Percentiles rank a stretch among this genome's conserved stretches.
phyloP scores from a whole-genome alignment of 1,140 invertebrate genomes.

The Achroia grisella region DNA sequence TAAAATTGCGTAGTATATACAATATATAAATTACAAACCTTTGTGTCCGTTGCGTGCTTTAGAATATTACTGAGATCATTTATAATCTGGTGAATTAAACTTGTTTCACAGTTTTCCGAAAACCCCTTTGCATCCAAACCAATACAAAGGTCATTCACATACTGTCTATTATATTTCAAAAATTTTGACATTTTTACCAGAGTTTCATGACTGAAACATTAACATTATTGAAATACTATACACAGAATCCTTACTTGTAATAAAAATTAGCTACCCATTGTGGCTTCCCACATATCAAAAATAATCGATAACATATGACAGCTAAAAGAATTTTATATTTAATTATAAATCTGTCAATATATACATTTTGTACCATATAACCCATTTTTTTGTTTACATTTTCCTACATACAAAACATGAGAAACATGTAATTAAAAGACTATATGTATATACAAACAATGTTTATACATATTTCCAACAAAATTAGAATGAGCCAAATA shows the following conservation, averaged over 20 bases:
- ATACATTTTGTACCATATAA: too few relatives aligned
- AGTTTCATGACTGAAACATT: conserved; percentile 40
- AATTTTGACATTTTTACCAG: conserved; percentile 34
- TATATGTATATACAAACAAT: not conserved
- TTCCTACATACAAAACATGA: too few relatives aligned
- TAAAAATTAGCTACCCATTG: too few relatives aligned
- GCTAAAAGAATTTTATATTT: too few relatives aligned
- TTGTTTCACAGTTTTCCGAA: conserved; percentile 54
- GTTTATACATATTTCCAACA: not conserved
- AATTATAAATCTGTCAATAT: too few relatives aligned
- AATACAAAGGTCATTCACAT: conserved; percentile 24
- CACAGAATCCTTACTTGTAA: conserved; percentile 1
- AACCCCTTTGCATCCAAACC: conserved; percentile 40
- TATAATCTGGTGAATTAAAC: conserved; percentile 45
- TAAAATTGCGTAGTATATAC: too few relatives aligned
- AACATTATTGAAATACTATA: conserved; percentile 9
- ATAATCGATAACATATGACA: too few relatives aligned
- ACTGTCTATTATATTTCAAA: conserved; percentile 33
- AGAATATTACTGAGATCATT: conserved; percentile 34
- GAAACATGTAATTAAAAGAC: too few relatives aligned
- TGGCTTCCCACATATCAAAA: too few relatives aligned
- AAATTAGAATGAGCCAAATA: too few relatives aligned
- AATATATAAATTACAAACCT: conserved; percentile 30
- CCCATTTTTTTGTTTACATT: too few relatives aligned
- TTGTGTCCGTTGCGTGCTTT: conserved; percentile 35